A percentile compares a stretch with the other conserved stretches of the same genome.
These are phyloP conservation scores for Cetonia aurata DNA, from an alignment of 2,888 invertebrate genomes.

Conservation along the genomic window DNA sequence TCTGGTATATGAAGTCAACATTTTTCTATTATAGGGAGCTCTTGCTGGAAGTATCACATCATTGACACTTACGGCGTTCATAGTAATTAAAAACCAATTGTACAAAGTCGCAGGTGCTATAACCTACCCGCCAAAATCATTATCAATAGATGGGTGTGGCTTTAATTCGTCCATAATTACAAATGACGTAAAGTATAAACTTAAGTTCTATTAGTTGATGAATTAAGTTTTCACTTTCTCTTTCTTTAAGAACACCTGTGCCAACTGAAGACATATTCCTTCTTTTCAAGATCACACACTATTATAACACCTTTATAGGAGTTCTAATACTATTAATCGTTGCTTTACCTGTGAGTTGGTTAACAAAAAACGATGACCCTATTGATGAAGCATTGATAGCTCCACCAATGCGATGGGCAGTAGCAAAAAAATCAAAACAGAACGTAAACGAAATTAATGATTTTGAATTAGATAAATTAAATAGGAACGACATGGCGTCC, in stretches of 20 bases:
- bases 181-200: not conserved
- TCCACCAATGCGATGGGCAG: conserved; percentile 46
- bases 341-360: conserved; percentile 49
- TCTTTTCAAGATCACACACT: conserved; percentile 50
- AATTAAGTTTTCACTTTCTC: not conserved
- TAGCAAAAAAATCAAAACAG: conserved; percentile 6
- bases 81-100: conserved; percentile 54
- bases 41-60: conserved; percentile 40
- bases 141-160: conserved; percentile 54
- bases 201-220: not conserved
- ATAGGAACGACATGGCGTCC: not conserved
- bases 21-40: conserved; percentile 43
- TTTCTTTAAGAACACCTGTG: not conserved
- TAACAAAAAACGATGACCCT: conserved; percentile 40
- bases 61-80: conserved; percentile 38
- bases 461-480: conserved; percentile 15
- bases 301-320: conserved; percentile 50
- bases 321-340: conserved; percentile 43
- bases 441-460: not conserved
- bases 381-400: conserved; percentile 49
- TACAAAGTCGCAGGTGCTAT: conserved; percentile 53
- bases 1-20: not conserved
- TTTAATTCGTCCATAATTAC: not conserved
- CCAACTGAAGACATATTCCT: conserved; percentile 42
- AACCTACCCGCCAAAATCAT: conserved; percentile 52